Evolutionary conservation across 2,113 vertebrate genomes (phyloP).

Genomic region (Sebastes schlegelii): DNA sequence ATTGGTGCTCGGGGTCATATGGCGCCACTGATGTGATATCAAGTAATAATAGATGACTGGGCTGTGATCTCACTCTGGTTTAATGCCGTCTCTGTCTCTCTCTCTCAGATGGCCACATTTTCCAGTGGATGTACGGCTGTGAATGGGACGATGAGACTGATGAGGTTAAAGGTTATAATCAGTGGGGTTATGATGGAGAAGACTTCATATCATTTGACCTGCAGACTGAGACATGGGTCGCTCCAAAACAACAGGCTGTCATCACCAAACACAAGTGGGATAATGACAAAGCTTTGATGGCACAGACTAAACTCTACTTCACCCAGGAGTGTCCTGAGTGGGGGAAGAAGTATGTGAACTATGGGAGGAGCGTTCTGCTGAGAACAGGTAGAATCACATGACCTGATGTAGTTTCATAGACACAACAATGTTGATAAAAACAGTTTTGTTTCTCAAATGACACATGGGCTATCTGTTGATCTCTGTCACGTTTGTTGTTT

Average conservation of each 20-base stretch:
- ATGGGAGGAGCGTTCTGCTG: conserved; percentile 5
- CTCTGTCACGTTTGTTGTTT: not conserved
- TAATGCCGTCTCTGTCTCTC: conserved; percentile 16
- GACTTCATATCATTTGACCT: conserved; percentile 62
- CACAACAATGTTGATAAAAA: not conserved
- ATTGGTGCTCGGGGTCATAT: too few species aligned
- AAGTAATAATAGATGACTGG: too few species aligned
- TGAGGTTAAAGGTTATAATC: accelerated
- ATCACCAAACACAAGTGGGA: conserved; percentile 47
- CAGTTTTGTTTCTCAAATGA: too few species aligned
- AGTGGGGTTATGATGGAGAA: conserved; percentile 10
- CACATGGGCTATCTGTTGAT: too few species aligned
- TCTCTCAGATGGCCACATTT: conserved; percentile 35
- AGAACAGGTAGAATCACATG: not conserved
- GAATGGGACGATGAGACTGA: not conserved
- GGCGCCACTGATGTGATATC: too few species aligned
- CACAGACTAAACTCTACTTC: not conserved
- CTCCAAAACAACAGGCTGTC: accelerated
- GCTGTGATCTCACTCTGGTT: too few species aligned
- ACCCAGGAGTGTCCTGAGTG: accelerated
- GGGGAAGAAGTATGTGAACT: not conserved
- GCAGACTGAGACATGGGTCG: not conserved
- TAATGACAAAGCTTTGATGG: accelerated
- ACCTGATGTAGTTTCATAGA: not conserved
- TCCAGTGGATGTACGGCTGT: conserved; percentile 4